These are phyloP conservation scores for Diaphora mendica DNA, from an alignment of 2,888 invertebrate species.

Conservation along the genomic window DNA sequence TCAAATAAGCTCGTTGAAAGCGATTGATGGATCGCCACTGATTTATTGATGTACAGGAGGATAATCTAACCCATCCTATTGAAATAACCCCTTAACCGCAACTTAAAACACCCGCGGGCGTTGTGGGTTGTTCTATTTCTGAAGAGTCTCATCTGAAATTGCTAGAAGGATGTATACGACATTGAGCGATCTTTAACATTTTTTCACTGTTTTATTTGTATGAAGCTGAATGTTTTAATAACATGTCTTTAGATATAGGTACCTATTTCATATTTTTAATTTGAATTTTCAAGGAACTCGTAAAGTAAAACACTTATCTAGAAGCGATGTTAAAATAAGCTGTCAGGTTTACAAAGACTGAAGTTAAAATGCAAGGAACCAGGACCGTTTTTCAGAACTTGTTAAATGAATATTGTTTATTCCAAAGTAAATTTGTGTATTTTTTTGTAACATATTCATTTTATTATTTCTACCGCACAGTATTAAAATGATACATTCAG, in stretches of 20 bases:
- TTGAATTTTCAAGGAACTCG: too few species aligned
- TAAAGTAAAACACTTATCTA: too few species aligned
- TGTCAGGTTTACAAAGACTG: background rate
- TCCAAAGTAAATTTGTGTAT: too few species aligned
- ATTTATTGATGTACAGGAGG: constrained; percentile 14
- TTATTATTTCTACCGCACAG: too few species aligned
- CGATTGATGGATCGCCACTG: constrained; percentile 4
- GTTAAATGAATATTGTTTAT: too few species aligned
- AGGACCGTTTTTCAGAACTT: background rate
- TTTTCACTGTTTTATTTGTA: too few species aligned
- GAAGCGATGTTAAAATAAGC: too few species aligned
- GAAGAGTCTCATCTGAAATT: background rate
- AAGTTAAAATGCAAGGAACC: background rate
- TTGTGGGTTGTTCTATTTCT: constrained; percentile 8
- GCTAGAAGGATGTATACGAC: background rate
- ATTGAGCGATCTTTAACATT: background rate
- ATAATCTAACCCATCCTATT: constrained; percentile 4
- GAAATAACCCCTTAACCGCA: constrained; percentile 7
- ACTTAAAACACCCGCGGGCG: constrained; percentile 2
- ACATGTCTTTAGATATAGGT: too few species aligned
- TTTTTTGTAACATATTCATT: too few species aligned
- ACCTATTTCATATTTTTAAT: too few species aligned
- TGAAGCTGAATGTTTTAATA: too few species aligned
- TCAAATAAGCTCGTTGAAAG: constrained; percentile 8
- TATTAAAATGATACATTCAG: too few species aligned